These are phyloP conservation scores for Actias luna DNA, from an alignment of 2,888 invertebrate genomes.

Conservation along the genomic window DNA sequence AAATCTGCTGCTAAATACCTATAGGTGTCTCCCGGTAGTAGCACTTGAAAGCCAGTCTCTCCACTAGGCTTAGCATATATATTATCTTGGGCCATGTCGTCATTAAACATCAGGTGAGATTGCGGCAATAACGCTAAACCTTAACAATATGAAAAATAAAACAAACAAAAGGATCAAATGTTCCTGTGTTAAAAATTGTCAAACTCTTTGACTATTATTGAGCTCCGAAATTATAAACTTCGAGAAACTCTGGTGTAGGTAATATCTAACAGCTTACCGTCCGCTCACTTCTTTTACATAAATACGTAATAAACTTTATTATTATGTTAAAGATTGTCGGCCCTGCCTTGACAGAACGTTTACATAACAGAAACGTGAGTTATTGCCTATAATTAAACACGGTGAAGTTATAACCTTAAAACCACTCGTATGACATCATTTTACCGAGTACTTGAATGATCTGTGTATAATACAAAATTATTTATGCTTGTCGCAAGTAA, in stretches of 20 bases:
- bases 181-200: too few relatives aligned
- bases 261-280: neutral
- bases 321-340: constrained; percentile 18
- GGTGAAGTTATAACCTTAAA: constrained; percentile 4
- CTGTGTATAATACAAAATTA: neutral
- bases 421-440: constrained; percentile 24
- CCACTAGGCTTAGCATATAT: too few relatives aligned
- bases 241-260: neutral
- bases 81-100: too few relatives aligned
- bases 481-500: neutral
- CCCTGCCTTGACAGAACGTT: constrained; percentile 19
- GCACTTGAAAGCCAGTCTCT: too few relatives aligned
- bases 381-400: constrained; percentile 10
- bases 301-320: constrained; percentile 24
- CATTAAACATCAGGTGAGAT: too few relatives aligned
- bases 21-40: too few relatives aligned
- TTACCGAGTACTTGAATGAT: constrained; percentile 15
- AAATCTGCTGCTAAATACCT: too few relatives aligned
- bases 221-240: neutral
- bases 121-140: too few relatives aligned
- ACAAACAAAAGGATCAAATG: too few relatives aligned
- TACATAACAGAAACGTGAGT: constrained; percentile 24
- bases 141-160: too few relatives aligned
- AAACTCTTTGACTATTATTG: neutral
- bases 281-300: constrained; percentile 24